Percentiles rank a stretch among this genome's conserved stretches.
Evolutionary conservation across 2,113 vertebrate species (phyloP).

Genomic region (Ciconia stormi): DNA sequence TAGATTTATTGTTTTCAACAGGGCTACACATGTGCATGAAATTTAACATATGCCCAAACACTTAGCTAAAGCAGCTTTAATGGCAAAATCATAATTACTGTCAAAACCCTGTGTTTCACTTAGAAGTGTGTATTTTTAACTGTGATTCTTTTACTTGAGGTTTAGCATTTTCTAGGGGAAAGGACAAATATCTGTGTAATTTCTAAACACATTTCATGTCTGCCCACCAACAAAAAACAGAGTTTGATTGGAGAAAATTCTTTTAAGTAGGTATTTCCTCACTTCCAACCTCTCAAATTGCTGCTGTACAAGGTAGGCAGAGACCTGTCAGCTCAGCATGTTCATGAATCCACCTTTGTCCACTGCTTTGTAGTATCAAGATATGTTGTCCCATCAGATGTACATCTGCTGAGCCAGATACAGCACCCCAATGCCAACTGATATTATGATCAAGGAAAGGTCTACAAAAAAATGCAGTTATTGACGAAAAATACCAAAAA

Average conservation of each 20-base stretch:
- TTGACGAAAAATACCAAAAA: background rate
- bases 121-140: background rate
- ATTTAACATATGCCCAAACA: background rate
- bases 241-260: background rate
- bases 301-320: background rate
- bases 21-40: background rate
- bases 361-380: background rate
- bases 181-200: background rate
- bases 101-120: background rate
- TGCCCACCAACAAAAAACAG: background rate
- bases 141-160: background rate
- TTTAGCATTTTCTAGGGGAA: background rate
- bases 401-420: background rate
- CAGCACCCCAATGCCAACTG: background rate
- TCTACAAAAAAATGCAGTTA: background rate
- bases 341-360: background rate
- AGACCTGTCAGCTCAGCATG: background rate
- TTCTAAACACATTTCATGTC: background rate
- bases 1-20: background rate
- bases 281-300: background rate
- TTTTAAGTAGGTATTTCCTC: background rate
- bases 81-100: background rate
- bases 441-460: background rate
- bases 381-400: background rate
- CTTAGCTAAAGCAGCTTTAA: background rate